Conservation (phyloP, 2,113 vertebrate genomes). For the Brachirus orientalis region DNA sequence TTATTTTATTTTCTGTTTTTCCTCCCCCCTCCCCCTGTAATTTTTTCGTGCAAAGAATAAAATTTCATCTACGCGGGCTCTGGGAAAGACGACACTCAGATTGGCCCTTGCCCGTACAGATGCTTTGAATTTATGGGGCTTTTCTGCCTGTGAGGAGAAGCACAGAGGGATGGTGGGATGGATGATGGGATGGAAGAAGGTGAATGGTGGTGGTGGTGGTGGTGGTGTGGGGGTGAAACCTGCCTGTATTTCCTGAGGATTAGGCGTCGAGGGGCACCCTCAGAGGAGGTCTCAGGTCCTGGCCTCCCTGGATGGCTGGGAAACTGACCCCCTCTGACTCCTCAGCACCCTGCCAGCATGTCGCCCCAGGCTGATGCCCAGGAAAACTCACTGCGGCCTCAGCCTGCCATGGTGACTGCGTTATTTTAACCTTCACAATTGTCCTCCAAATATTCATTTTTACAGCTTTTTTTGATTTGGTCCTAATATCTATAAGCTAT, state of each 20-base stretch:
- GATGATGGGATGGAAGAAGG: conserved; percentile 24
- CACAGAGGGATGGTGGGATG: conserved; percentile 43
- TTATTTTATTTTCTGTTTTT: conserved; percentile 80
- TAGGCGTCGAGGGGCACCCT: conserved; percentile 78
- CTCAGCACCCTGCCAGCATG: conserved; percentile 48
- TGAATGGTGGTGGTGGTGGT: conserved; percentile 11
- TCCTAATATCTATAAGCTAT: too few relatives aligned
- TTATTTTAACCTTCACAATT: background rate
- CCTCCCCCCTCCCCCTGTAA: conserved; percentile 56
- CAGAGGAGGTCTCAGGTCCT: conserved; percentile 78
- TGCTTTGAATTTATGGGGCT: conserved; percentile 83
- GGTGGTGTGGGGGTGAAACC: conserved; percentile 66
- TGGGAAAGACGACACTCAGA: conserved; percentile 73
- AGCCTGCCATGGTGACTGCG: too few relatives aligned
- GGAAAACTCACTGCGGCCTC: background rate
- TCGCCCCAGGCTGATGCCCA: conserved; percentile 38
- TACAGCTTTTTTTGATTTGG: too few relatives aligned
- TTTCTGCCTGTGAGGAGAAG: conserved; percentile 66
- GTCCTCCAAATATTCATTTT: too few relatives aligned
- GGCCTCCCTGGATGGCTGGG: conserved; percentile 79
- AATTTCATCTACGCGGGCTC: conserved; percentile 75
- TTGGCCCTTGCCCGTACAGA: conserved; percentile 78
- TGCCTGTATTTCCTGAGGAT: conserved; percentile 84
- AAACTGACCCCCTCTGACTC: conserved; percentile 83
- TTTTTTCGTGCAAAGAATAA: conserved; percentile 80